Evolutionary conservation across 2,113 vertebrate species (phyloP).

Genomic region (Orycteropus afer): DNA sequence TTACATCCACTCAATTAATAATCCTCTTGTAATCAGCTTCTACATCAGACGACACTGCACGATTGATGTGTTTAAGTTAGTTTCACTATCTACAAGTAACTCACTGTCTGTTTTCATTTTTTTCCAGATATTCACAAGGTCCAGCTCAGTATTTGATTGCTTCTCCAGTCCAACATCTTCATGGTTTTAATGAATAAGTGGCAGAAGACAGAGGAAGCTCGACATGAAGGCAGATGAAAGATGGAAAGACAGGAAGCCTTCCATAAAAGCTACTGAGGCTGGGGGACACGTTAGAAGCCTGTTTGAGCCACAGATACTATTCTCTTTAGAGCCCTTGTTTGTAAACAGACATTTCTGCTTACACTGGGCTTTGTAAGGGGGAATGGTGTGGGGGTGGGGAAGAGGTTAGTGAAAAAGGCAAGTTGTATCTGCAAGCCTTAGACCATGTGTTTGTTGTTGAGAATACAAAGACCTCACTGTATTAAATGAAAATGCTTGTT

Average conservation of each 20-base stretch:
- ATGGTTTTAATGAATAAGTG: conserved; percentile 21
- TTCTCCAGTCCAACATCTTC: background rate
- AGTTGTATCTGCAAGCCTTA: conserved; percentile 68
- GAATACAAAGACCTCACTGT: conserved; percentile 86
- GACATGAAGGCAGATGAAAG: conserved; percentile 30
- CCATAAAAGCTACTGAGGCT: background rate
- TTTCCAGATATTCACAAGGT: background rate
- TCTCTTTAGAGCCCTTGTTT: conserved; percentile 82
- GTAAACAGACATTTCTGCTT: conserved; percentile 83
- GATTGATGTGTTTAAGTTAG: background rate
- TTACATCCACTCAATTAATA: background rate
- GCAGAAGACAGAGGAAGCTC: conserved; percentile 51
- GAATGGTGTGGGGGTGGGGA: background rate
- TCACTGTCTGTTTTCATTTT: background rate
- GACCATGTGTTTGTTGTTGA: conserved; percentile 82
- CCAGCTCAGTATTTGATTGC: background rate
- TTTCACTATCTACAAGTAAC: background rate
- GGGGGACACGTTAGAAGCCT: background rate
- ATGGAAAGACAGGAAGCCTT: conserved; percentile 48
- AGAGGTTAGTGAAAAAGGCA: conserved; percentile 66
- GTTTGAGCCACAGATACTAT: conserved; percentile 64
- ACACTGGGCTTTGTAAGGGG: conserved; percentile 38
- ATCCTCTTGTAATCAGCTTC: background rate
- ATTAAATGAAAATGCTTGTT: conserved; percentile 73
- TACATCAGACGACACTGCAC: background rate